These are phyloP conservation scores for Netelia inedita DNA, from an alignment of 2,888 invertebrate genomes.

Conservation along the genomic window DNA sequence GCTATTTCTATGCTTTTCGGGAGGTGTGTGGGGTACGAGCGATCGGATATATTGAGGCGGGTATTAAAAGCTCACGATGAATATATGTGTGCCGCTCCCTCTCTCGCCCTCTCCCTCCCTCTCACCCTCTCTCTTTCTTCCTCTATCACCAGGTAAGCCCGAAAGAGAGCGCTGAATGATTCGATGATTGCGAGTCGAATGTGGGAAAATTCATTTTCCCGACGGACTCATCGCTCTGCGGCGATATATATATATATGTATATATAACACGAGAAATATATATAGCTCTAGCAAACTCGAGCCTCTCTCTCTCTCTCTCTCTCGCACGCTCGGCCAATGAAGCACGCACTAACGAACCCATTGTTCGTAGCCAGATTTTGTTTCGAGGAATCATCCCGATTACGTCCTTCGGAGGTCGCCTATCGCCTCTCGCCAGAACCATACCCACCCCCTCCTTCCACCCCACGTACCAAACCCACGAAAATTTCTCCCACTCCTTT, in stretches of 20 bases:
- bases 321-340: slow-evolving; percentile 70
- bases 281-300: background rate
- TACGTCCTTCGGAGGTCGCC: slow-evolving; percentile 67
- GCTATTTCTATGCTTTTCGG: background rate
- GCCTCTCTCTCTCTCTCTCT: slow-evolving; percentile 11
- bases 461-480: background rate
- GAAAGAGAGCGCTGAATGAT: slow-evolving; percentile 73
- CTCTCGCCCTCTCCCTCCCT: no score
- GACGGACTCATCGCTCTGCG: slow-evolving; percentile 22
- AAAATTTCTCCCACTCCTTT: slow-evolving; percentile 22
- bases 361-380: slow-evolving; percentile 74
- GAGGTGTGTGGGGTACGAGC: background rate
- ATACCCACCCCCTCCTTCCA: slow-evolving; percentile 43
- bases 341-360: slow-evolving; percentile 77
- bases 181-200: slow-evolving; percentile 75
- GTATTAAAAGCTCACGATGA: background rate
- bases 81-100: background rate
- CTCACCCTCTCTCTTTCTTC: no score
- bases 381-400: slow-evolving; percentile 73
- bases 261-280: slow-evolving; percentile 5
- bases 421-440: slow-evolving; percentile 70
- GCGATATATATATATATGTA: slow-evolving; percentile 12
- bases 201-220: slow-evolving; percentile 75
- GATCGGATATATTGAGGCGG: background rate
- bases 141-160: slow-evolving; percentile 1